These are phyloP conservation scores for Microplitis mediator DNA, from an alignment of 1,140 invertebrate species.

Conservation along the genomic window DNA sequence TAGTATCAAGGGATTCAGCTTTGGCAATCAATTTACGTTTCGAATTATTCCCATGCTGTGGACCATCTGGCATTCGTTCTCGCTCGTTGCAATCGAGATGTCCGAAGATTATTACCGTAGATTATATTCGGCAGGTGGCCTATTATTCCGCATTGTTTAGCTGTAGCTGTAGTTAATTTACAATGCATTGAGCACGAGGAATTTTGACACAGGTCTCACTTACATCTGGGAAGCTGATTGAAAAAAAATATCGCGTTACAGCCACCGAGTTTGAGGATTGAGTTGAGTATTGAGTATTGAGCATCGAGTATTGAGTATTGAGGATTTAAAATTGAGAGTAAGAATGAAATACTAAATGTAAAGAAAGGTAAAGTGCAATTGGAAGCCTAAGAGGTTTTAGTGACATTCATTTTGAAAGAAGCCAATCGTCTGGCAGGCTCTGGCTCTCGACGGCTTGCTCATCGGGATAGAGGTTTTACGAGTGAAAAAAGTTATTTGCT, in stretches of 20 bases:
- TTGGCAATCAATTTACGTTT: conserved; percentile 21
- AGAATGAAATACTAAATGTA: background rate
- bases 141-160: background rate
- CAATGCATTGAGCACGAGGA: background rate
- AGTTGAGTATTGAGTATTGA: background rate
- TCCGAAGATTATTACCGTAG: background rate
- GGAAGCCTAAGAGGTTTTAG: background rate
- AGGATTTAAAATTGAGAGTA: too few relatives aligned
- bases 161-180: background rate
- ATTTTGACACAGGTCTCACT: conserved; percentile 3
- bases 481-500: background rate
- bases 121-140: conserved; percentile 30
- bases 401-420: background rate
- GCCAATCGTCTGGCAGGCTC: background rate
- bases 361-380: background rate
- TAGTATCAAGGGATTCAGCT: conserved; percentile 14
- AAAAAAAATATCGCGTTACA: background rate
- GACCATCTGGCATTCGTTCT: conserved; percentile 26
- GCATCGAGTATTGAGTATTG: too few relatives aligned
- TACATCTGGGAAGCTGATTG: background rate
- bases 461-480: background rate
- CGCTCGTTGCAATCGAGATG: background rate
- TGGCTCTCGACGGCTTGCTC: background rate
- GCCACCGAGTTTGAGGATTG: background rate
- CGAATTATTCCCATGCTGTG: conserved; percentile 18